Evolutionary conservation across 23 tunicate species (phyloP).

Genomic region (Botrylloides violaceus): DNA sequence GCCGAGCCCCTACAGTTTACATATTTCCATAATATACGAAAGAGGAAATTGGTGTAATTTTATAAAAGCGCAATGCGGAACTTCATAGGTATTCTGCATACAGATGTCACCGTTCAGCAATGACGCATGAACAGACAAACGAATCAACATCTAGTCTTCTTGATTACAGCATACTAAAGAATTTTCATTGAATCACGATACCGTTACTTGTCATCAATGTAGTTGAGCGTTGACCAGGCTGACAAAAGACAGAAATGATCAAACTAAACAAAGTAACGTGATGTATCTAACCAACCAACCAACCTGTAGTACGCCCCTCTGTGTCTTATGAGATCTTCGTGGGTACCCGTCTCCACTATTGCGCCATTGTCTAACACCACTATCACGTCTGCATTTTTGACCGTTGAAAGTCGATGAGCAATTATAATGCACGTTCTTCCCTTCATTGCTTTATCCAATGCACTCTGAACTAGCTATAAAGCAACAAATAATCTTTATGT

Average conservation of each 20-base stretch:
- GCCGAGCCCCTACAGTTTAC: no score
- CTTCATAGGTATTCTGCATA: no score
- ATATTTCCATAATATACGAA: no score
- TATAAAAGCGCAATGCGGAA: no score
- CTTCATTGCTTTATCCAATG: constrained; percentile 72
- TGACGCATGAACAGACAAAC: no score
- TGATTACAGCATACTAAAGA: no score
- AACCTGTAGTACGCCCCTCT: constrained; percentile 79
- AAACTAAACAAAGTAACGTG: not conserved
- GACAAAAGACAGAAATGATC: constrained; percentile 1
- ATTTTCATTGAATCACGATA: not conserved
- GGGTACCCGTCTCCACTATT: constrained; percentile 81
- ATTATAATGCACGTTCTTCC: constrained; percentile 86
- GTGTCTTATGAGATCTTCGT: constrained; percentile 61
- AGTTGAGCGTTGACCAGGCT: constrained; percentile 56
- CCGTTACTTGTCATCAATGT: not conserved
- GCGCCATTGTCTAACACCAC: constrained; percentile 85
- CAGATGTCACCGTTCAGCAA: no score
- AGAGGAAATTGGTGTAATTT: no score
- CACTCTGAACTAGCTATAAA: constrained; percentile 68
- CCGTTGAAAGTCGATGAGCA: constrained; percentile 90
- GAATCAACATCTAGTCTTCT: no score
- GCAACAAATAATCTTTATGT: not conserved
- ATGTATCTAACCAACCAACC: no score
- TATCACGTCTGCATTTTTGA: constrained; percentile 79